Evolutionary conservation across 2,888 invertebrate species (phyloP), one percentile per base, ranked within the genome.

Genomic region (Timema podura): DNA sequence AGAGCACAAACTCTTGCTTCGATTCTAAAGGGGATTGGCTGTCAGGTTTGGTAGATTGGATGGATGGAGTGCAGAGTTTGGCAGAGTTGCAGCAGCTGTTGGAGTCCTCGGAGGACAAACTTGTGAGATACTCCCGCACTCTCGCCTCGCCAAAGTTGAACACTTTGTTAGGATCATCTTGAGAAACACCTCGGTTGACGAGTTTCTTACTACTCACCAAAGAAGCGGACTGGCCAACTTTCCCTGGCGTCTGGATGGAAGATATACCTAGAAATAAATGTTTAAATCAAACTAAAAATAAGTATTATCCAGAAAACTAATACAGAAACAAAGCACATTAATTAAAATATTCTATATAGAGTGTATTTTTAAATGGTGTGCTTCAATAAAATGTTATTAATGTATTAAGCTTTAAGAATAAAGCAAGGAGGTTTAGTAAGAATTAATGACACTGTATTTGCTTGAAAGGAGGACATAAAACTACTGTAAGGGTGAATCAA

Each of bases 101-200:
- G n/a, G 69, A 68, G 61, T 76, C 77, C n/a, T 77, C 77, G 10
- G 83, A 83, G 7, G 83, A 83, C 64, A 84, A 76, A 47, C 83
- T 84, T 48, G 82, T 83, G 13, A 84, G 78, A 75, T 84, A 84
- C 71, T 84, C 83, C 73, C 81, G 82, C 44, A 84, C 83, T 70
- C 82, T 79, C 13, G 82, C 81, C 72, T 84, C 83, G 30, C 81
- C 79, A 71, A 84, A 84, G 74, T 83, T 82, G 75, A 84, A 84
- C 49, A 82, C 81, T 67, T 77, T 77, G 69, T 75, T 79, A 1
- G 79, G 77, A 48, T 79, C 80, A 0, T 78, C 79, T 0, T 78
- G 79, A 1, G 79, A 79, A 46, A 77, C 77, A 16, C 76, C 74
- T 68, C 47, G 64, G 70, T 72, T 54, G 69, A 67, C 69, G 8